Percentiles rank a stretch among this genome's conserved stretches.
phyloP scores from a whole-genome alignment of 1,140 invertebrate species.

The Calycopis cecrops region DNA sequence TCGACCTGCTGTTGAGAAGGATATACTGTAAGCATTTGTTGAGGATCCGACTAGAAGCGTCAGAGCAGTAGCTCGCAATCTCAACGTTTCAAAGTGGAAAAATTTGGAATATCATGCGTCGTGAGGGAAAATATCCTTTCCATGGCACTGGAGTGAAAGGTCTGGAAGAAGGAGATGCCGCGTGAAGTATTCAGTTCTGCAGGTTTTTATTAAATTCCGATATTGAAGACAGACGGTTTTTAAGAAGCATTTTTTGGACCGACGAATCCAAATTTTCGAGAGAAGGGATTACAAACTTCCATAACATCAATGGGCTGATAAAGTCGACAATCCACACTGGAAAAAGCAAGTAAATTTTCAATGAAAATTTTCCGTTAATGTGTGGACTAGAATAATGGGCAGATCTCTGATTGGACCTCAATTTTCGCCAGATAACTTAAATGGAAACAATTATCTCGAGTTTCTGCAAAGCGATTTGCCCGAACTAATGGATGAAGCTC shows the following conservation, averaged over 20 bases:
- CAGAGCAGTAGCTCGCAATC: conserved; percentile 7
- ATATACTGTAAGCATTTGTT: conserved; percentile 6
- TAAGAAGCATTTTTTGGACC: conserved; percentile 5
- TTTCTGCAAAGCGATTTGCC: neutral
- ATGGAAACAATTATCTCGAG: neutral
- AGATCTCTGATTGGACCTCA: neutral
- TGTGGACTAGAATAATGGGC: neutral
- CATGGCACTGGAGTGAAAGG: too few species aligned
- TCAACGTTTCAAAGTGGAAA: conserved; percentile 7
- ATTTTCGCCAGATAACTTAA: neutral
- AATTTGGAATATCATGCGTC: too few species aligned
- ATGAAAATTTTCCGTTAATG: conserved; percentile 9
- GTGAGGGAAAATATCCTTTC: too few species aligned
- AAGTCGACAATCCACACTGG: neutral
- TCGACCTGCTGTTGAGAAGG: neutral
- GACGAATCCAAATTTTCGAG: conserved; percentile 2
- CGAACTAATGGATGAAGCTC: neutral
- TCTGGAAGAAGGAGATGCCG: too few species aligned
- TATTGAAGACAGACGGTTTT: conserved; percentile 1
- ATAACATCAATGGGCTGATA: conserved; percentile 9
- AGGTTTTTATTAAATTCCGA: conserved; percentile 3
- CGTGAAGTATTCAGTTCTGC: neutral
- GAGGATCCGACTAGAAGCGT: conserved; percentile 6
- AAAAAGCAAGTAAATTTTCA: conserved; percentile 3
- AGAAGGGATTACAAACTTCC: conserved; percentile 4